These are phyloP conservation scores for Leucoma salicis DNA, from an alignment of 2,888 invertebrate genomes.

Conservation along the genomic window DNA sequence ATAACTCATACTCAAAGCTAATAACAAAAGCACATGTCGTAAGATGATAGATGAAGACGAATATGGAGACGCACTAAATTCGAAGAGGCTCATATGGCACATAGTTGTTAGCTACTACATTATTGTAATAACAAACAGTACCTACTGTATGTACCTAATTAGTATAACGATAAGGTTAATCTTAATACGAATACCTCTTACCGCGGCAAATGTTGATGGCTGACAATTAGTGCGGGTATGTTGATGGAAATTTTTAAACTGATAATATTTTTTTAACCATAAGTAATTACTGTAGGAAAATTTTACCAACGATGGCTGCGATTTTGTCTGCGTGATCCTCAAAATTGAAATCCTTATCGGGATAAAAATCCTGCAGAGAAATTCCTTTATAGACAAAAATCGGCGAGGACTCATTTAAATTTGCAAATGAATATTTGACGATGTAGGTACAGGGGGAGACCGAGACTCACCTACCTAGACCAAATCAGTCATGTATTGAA, in stretches of 20 bases:
- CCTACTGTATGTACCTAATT: slow-evolving; percentile 67
- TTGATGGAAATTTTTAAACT: slow-evolving; percentile 22
- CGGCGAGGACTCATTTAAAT: too few species aligned
- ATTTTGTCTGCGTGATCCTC: too few species aligned
- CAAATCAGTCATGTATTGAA: too few species aligned
- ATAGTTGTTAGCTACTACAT: too few species aligned
- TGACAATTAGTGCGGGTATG: slow-evolving; percentile 20
- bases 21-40: slow-evolving; percentile 4
- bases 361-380: too few species aligned
- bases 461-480: too few species aligned
- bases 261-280: slow-evolving; percentile 15
- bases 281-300: not conserved
- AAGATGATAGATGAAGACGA: slow-evolving; percentile 24
- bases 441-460: too few species aligned
- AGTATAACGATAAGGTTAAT: slow-evolving; percentile 54
- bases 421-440: too few species aligned
- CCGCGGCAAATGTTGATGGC: slow-evolving; percentile 27
- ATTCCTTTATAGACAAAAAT: too few species aligned
- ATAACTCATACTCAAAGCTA: slow-evolving; percentile 3
- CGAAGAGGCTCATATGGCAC: slow-evolving; percentile 8
- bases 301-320: too few species aligned
- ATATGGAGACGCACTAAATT: slow-evolving; percentile 17
- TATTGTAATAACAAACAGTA: slow-evolving; percentile 23
- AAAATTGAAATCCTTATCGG: too few species aligned
- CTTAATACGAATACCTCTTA: slow-evolving; percentile 56